These are phyloP conservation scores for Enteromius mattozi DNA, from an alignment of 2,797 vertebrate species.

Conservation along the genomic window DNA sequence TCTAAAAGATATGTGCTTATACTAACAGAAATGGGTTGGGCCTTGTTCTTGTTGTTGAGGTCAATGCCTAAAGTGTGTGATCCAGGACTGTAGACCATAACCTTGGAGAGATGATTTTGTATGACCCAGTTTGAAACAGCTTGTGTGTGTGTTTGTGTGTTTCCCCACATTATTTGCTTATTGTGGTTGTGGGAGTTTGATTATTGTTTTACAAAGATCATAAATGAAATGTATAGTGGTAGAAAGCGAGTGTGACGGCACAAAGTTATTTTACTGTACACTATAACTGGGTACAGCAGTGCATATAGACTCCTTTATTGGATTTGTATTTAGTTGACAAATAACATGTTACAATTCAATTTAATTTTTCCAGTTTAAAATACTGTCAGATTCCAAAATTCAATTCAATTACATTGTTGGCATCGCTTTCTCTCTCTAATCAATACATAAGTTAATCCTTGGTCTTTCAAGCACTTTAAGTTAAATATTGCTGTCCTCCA, in stretches of 20 bases:
- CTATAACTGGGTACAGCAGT: constrained; percentile 4
- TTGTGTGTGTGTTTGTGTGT: constrained; percentile 10
- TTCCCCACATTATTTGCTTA: constrained; percentile 20
- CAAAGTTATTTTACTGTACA: constrained; percentile 3
- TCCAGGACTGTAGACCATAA: constrained; percentile 2
- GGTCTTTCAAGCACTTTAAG: background rate
- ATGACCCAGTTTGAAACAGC: background rate
- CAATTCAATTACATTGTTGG: background rate
- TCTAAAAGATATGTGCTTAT: constrained; percentile 21
- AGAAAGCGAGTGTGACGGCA: background rate
- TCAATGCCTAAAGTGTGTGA: background rate
- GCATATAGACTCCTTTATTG: background rate
- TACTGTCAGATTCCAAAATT: constrained; percentile 9
- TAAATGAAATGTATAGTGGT: constrained; percentile 26
- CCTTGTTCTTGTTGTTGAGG: constrained; percentile 1
- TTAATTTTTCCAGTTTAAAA: background rate
- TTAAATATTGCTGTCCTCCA: constrained; percentile 12
- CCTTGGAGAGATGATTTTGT: background rate
- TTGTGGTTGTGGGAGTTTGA: constrained; percentile 34
- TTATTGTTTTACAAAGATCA: constrained; percentile 13
- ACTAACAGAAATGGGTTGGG: background rate
- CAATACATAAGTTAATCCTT: background rate
- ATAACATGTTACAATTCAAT: constrained; percentile 14
- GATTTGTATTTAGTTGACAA: constrained; percentile 12
- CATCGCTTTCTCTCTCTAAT: background rate